A percentile compares a stretch with the other conserved stretches of the same genome.
phyloP scores from a whole-genome alignment of 2,113 vertebrate genomes.

The Hypanus sabinus region DNA sequence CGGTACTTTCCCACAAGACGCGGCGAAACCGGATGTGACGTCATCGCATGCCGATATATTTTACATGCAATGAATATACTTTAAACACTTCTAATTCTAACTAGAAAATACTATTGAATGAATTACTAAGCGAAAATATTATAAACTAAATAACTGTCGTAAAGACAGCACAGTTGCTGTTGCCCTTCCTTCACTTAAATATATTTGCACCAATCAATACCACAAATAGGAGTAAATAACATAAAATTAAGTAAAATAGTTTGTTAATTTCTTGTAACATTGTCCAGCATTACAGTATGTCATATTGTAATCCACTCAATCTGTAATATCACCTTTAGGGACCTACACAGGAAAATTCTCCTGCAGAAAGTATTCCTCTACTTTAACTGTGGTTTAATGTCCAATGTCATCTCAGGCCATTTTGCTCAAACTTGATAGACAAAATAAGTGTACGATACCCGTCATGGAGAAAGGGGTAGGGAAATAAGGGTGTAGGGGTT shows the following conservation, averaged over 20 bases:
- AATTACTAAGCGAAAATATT: too few species aligned
- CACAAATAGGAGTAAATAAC: neutral
- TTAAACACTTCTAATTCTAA: too few species aligned
- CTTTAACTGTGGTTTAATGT: neutral
- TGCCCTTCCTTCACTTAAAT: neutral
- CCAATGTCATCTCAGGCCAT: neutral
- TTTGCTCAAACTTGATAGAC: neutral
- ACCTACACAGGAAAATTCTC: neutral
- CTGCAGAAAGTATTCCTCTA: neutral
- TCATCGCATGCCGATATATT: too few species aligned
- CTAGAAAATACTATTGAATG: too few species aligned
- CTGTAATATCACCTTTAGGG: neutral
- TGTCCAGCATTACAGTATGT: neutral
- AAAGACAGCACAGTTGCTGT: too few species aligned
- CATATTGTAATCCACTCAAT: neutral
- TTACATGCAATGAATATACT: too few species aligned
- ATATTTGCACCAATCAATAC: neutral
- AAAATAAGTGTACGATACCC: too few species aligned
- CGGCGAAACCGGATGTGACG: too few species aligned
- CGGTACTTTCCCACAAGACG: too few species aligned
- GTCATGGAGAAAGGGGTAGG: neutral
- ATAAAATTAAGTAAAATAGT: neutral
- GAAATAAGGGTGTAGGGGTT: neutral
- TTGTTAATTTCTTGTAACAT: neutral
- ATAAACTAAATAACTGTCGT: too few species aligned